Percentiles rank a stretch among this genome's conserved stretches.
These are phyloP conservation scores for Leptopilina myrica DNA, from an alignment of 2,888 invertebrate genomes.

Conservation along the genomic window DNA sequence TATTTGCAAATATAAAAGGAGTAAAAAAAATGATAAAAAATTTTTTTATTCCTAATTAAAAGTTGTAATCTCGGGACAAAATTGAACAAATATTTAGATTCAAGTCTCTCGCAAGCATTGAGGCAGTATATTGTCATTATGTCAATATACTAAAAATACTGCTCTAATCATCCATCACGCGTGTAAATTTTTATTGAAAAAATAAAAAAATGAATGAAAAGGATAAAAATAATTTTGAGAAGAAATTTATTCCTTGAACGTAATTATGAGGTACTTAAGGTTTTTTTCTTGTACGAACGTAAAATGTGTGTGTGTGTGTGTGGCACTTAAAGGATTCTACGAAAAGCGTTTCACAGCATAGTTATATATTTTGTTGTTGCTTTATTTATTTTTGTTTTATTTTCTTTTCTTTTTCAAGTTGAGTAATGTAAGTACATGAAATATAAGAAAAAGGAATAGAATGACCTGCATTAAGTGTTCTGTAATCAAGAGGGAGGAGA, in stretches of 20 bases:
- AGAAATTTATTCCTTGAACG: slow-evolving; percentile 16
- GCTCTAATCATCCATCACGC: slow-evolving; percentile 12
- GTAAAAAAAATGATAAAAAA: too few relatives aligned
- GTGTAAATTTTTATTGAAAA: slow-evolving; percentile 16
- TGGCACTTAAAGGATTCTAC: slow-evolving; percentile 34
- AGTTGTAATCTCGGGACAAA: too few relatives aligned
- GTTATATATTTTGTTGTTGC: slow-evolving; percentile 16
- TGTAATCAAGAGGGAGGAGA: slow-evolving; percentile 24
- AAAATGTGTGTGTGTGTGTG: slow-evolving; percentile 17
- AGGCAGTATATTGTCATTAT: too few relatives aligned
- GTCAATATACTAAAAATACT: too few relatives aligned
- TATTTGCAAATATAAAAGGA: too few relatives aligned
- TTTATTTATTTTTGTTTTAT: too few relatives aligned
- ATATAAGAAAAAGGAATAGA: slow-evolving; percentile 32
- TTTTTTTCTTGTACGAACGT: slow-evolving; percentile 31
- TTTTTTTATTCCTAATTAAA: too few relatives aligned
- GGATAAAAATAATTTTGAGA: slow-evolving; percentile 24
- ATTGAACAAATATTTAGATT: too few relatives aligned
- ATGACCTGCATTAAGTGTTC: slow-evolving; percentile 34
- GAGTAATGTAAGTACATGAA: slow-evolving; percentile 29
- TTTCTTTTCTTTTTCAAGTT: not conserved
- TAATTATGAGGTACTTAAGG: slow-evolving; percentile 25
- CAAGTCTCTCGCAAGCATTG: too few relatives aligned
- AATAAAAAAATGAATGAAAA: too few relatives aligned
- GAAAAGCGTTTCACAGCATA: slow-evolving; percentile 5